phyloP scores from a whole-genome alignment of 2,113 vertebrate genomes.

The Hemichromis elongatus region DNA sequence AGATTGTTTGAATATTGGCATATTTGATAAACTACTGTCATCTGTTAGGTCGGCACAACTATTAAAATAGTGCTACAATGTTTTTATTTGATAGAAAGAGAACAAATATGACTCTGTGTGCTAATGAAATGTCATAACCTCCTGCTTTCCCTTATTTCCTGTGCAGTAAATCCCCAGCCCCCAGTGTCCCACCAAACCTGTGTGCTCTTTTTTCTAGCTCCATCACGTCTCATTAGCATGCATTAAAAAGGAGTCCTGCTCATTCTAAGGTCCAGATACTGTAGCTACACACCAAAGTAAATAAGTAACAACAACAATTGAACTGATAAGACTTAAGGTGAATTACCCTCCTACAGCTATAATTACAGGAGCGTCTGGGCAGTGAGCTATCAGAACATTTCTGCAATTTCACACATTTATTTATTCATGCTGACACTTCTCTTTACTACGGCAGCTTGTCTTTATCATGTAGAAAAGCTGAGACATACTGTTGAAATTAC shows the following conservation, averaged over 20 bases:
- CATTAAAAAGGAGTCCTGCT: not conserved
- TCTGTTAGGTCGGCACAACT: not conserved
- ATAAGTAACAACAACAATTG: not conserved
- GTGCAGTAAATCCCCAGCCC: conserved; percentile 37
- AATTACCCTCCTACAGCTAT: not conserved
- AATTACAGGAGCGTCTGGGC: not conserved
- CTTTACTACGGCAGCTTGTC: no score
- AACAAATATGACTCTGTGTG: not conserved
- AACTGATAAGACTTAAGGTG: not conserved
- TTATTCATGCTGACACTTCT: not conserved
- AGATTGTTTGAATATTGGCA: no score
- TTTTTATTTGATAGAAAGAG: not conserved
- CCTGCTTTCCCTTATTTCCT: conserved; percentile 29
- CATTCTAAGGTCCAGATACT: not conserved
- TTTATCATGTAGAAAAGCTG: not conserved
- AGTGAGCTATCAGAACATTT: not conserved
- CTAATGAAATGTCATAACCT: conserved; percentile 41
- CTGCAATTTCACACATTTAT: not conserved
- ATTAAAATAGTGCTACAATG: not conserved
- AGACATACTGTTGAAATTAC: not conserved
- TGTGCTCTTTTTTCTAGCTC: not conserved
- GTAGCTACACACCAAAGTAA: not conserved
- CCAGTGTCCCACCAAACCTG: not conserved
- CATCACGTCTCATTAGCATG: conserved; percentile 13
- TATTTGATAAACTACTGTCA: no score